These are phyloP conservation scores for Nasalis larvatus DNA, from an alignment of 2,113 vertebrate species.

Conservation along the genomic window DNA sequence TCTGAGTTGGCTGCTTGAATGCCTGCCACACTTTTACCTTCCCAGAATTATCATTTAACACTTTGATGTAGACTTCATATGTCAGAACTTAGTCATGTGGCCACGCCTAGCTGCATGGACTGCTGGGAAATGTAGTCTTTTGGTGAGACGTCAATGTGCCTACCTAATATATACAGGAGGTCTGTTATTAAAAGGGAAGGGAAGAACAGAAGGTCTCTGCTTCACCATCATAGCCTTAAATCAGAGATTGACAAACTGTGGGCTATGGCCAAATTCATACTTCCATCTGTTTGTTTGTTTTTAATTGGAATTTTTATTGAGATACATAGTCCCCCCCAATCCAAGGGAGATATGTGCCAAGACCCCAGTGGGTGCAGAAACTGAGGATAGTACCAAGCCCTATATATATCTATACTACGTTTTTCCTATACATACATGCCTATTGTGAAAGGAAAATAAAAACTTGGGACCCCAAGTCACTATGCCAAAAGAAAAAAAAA, in stretches of 20 bases:
- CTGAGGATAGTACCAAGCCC: background rate
- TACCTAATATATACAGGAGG: background rate
- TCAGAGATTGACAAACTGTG: background rate
- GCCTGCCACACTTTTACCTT: background rate
- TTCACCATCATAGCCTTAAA: background rate
- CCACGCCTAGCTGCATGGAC: background rate
- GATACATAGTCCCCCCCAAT: background rate
- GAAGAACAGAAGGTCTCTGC: background rate
- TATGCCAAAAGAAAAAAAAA: too few relatives aligned
- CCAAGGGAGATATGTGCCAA: background rate
- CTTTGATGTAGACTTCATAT: background rate
- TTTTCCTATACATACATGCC: background rate
- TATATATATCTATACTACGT: background rate
- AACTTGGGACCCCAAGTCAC: too few relatives aligned
- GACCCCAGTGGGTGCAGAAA: background rate
- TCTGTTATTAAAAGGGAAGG: background rate
- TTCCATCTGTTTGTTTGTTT: background rate
- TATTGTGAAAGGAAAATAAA: background rate
- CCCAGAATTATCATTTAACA: background rate
- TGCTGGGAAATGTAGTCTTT: conserved; percentile 43
- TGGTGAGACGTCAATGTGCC: background rate
- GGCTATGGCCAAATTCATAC: background rate
- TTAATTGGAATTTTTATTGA: background rate
- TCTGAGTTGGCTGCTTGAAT: background rate
- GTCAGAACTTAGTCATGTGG: background rate